Evolutionary conservation across 2,113 vertebrate species (phyloP), one percentile per base, ranked within the genome.

Genomic region (Ophiodon elongatus): DNA sequence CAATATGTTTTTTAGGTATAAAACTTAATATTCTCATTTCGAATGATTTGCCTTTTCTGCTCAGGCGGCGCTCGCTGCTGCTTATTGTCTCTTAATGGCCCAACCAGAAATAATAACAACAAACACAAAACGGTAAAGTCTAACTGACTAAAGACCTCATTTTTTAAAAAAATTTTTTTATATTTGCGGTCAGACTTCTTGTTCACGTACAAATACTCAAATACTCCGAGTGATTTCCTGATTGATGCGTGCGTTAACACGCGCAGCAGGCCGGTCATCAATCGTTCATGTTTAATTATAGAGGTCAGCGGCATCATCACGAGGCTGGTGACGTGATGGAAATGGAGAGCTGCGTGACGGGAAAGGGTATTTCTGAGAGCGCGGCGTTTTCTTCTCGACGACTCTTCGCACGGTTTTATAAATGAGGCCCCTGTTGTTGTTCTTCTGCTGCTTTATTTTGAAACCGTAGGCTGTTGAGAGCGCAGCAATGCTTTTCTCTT

Each of bases 361-460:
- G 39, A 59, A 37, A 14, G 25, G 25, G 6, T 29, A 2, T 64
- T 8, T 52, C 11, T 27, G 37, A 27, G 4, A 5, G 6, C 7
- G 8, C 33, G 2, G n/a, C 2, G 4, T 29, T 75, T 57, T 66
- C 4, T 4, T 63, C 15, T 60, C 37, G 1, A 27, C 13, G 2
- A 47, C 35, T 63, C 23, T 17, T 2, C 7, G 1, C 52, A 23
- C n/a, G 2, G 19, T 62, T 79, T 88, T 79, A 78, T 87, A 89
- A 83, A 84, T 52, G 82, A 89, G 84, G 81, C 90, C 86, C 81
- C 60, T 0, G n/a, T 69, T 23, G n/a, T 84, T 72, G n/a, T 85
- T 73, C 33, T 87, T 88, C 84, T 92, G 89, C 82, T 84, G 88
- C 92, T 94, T 91, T 86, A 82, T 84, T 90, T 91, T 86, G 8